Percentiles rank a stretch among this genome's conserved stretches.
phyloP scores from a whole-genome alignment of 2,797 vertebrate species.

The Artibeus lituratus region DNA sequence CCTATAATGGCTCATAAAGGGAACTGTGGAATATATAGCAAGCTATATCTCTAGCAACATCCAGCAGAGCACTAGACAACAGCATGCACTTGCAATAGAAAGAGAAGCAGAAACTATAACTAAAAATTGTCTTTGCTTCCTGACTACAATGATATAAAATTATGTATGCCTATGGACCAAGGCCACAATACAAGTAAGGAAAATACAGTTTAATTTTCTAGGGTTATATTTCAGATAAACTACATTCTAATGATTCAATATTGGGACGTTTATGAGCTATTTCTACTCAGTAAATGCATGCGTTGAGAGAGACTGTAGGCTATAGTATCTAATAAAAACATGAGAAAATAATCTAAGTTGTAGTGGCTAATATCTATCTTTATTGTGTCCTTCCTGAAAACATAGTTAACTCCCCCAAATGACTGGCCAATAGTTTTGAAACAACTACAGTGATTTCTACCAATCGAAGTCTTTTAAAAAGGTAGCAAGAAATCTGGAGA shows the following conservation, averaged over 20 bases:
- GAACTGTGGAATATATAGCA: neutral
- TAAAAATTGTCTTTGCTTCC: neutral
- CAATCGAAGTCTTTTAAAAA: neutral
- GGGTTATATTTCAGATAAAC: neutral
- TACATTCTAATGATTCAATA: neutral
- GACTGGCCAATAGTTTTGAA: neutral
- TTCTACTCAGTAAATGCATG: neutral
- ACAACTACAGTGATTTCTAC: neutral
- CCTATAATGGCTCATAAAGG: neutral
- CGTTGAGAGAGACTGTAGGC: neutral
- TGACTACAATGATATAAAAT: neutral
- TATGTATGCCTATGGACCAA: neutral
- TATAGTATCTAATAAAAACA: neutral
- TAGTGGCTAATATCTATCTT: neutral
- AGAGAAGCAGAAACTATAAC: neutral
- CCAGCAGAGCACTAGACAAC: neutral
- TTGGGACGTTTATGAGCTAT: neutral
- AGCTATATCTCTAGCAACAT: neutral
- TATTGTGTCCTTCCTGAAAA: neutral
- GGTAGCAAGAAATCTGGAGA: neutral
- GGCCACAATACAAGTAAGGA: neutral
- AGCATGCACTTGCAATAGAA: neutral
- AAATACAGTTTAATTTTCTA: neutral
- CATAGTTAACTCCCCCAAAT: neutral
- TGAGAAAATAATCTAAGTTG: slow-evolving; percentile 5